phyloP scores from a whole-genome alignment of 92 coral and sea anemone species.

The Zoanthus gigantus region DNA sequence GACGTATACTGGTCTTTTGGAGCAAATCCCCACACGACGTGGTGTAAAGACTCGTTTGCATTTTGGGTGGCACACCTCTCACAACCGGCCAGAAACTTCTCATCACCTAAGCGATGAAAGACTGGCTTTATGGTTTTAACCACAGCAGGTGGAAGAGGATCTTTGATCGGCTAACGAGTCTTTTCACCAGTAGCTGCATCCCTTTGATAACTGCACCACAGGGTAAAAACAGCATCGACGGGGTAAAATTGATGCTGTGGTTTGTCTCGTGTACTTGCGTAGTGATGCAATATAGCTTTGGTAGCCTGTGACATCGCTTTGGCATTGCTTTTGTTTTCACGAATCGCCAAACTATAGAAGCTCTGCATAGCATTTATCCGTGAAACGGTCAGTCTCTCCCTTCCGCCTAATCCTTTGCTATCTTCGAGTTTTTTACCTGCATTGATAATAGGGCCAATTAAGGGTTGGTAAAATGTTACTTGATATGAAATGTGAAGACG shows the following conservation, averaged over 20 bases:
- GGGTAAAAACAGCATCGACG: constrained; percentile 3
- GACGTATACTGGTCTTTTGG: constrained; percentile 64
- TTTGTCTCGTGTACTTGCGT: constrained; percentile 45
- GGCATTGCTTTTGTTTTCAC: constrained; percentile 47
- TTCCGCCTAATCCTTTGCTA: constrained; percentile 59
- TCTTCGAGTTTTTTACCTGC: constrained; percentile 55
- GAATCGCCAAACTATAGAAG: constrained; percentile 40
- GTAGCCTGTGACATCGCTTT: constrained; percentile 61
- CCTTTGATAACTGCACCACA: constrained; percentile 67
- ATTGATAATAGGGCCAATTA: background rate
- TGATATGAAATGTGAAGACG: background rate
- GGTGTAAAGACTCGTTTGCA: constrained; percentile 62
- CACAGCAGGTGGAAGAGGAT: constrained; percentile 49
- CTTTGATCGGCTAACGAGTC: constrained; percentile 30
- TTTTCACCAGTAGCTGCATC: constrained; percentile 35
- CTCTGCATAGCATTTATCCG: constrained; percentile 58
- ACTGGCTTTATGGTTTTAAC: constrained; percentile 55
- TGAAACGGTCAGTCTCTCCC: constrained; percentile 48
- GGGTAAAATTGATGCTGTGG: constrained; percentile 68
- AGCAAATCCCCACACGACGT: constrained; percentile 66
- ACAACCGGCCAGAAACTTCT: constrained; percentile 52
- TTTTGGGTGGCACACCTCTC: constrained; percentile 65
- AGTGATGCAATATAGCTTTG: constrained; percentile 61
- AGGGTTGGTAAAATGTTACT: background rate
- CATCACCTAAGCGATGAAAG: constrained; percentile 67